Evolutionary conservation across 2,113 vertebrate genomes (phyloP).

Genomic region (Camelus bactrianus): DNA sequence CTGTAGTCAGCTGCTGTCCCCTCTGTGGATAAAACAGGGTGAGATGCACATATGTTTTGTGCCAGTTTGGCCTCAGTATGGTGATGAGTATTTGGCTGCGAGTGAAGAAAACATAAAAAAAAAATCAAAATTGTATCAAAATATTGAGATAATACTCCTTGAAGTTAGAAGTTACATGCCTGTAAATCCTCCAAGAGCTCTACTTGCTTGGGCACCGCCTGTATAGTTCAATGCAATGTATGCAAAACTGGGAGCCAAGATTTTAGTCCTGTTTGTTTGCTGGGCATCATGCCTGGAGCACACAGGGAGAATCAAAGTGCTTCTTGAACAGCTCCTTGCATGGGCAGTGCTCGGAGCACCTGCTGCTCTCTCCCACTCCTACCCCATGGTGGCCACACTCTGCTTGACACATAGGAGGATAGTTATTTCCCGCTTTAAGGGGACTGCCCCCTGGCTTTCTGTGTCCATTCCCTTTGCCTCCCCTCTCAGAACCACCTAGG

Average conservation of each 20-base stretch:
- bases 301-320: background rate
- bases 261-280: background rate
- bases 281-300: too few species aligned
- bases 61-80: background rate
- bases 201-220: background rate
- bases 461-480: constrained; percentile 55
- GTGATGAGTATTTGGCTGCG: constrained; percentile 71
- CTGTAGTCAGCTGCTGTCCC: constrained; percentile 64
- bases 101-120: constrained; percentile 85
- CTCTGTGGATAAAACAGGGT: too few species aligned
- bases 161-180: background rate
- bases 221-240: background rate
- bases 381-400: background rate
- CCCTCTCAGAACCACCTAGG: background rate
- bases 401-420: background rate
- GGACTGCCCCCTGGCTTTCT: background rate
- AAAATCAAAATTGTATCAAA: constrained; percentile 47
- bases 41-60: background rate
- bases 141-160: background rate
- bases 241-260: background rate
- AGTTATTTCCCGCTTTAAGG: background rate
- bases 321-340: background rate
- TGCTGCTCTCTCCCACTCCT: background rate
- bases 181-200: background rate
- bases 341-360: too few species aligned